phyloP scores from a whole-genome alignment of 2,797 vertebrate species.

The Craterocephalus amniculus region DNA sequence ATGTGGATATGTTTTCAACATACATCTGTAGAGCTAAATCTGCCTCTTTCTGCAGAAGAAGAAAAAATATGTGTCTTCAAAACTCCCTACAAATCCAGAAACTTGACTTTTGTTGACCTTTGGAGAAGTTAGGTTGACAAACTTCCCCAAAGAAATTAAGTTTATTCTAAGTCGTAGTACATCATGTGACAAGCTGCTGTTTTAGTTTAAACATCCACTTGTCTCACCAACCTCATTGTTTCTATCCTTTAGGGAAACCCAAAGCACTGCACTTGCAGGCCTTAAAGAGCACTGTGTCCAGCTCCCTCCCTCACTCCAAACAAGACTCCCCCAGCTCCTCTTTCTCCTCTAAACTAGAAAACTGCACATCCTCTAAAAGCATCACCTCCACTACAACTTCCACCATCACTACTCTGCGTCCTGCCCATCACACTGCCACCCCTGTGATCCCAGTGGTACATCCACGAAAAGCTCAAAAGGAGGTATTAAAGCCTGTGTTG shows the following conservation, averaged over 20 bases:
- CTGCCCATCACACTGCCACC: neutral
- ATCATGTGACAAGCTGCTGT: neutral
- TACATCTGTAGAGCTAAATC: neutral
- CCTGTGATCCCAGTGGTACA: neutral
- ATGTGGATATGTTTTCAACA: neutral
- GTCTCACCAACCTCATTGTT: slow-evolving; percentile 1
- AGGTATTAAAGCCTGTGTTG: slow-evolving; percentile 76
- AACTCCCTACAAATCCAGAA: no score
- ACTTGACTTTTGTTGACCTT: neutral
- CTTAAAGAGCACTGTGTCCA: slow-evolving; percentile 20
- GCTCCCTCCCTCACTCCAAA: slow-evolving; percentile 13
- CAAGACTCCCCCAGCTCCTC: slow-evolving; percentile 4
- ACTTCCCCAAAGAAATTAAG: neutral
- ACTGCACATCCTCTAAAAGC: neutral
- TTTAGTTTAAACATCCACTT: neutral
- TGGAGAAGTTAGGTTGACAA: neutral
- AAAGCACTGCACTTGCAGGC: slow-evolving; percentile 30
- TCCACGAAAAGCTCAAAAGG: slow-evolving; percentile 42
- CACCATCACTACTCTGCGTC: accelerated
- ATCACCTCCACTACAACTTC: accelerated
- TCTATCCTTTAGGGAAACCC: slow-evolving; percentile 55
- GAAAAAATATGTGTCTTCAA: neutral
- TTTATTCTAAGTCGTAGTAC: slow-evolving; percentile 1
- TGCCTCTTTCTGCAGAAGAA: neutral
- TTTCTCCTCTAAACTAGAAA: slow-evolving; percentile 32